Conservation (phyloP, 2,888 invertebrate species). For the Nomada ruficornis region DNA sequence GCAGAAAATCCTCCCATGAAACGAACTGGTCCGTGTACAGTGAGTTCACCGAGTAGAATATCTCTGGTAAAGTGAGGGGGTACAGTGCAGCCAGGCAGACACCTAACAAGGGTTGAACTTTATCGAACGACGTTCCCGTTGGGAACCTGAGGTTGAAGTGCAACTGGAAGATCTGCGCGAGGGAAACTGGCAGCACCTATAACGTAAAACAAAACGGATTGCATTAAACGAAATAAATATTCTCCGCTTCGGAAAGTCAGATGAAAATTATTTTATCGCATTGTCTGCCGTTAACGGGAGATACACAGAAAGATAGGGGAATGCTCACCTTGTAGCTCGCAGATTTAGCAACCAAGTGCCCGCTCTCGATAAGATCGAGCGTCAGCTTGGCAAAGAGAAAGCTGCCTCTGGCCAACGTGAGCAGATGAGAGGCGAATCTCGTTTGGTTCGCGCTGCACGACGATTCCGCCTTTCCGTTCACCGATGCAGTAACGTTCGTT, state of each 20-base stretch:
- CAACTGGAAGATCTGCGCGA: conserved; percentile 95
- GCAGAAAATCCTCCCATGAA: conserved; percentile 95
- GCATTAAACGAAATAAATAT: too few species aligned
- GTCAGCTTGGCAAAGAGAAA: conserved; percentile 96
- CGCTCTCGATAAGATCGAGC: conserved; percentile 95
- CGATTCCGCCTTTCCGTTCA: conserved; percentile 87
- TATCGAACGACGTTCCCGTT: conserved; percentile 95
- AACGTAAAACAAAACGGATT: background rate
- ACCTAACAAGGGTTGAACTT: conserved; percentile 94
- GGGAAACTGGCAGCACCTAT: conserved; percentile 91
- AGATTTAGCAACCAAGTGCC: conserved; percentile 96
- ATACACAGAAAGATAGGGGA: background rate
- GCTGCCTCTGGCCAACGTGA: conserved; percentile 93
- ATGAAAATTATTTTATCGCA: background rate
- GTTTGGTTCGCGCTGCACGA: conserved; percentile 87
- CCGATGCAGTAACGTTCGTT: conserved; percentile 90
- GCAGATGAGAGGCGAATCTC: conserved; percentile 94
- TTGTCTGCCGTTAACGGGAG: conserved; percentile 4
- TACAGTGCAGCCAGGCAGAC: conserved; percentile 96
- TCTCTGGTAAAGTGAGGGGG: conserved; percentile 95
- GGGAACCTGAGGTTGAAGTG: conserved; percentile 97
- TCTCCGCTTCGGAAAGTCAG: too few species aligned
- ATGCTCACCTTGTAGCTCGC: conserved; percentile 92
- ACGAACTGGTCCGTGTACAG: conserved; percentile 91
- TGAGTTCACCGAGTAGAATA: conserved; percentile 97